These are phyloP conservation scores for Drosophila orena DNA, from an alignment of 1,140 invertebrate species.

Conservation along the genomic window DNA sequence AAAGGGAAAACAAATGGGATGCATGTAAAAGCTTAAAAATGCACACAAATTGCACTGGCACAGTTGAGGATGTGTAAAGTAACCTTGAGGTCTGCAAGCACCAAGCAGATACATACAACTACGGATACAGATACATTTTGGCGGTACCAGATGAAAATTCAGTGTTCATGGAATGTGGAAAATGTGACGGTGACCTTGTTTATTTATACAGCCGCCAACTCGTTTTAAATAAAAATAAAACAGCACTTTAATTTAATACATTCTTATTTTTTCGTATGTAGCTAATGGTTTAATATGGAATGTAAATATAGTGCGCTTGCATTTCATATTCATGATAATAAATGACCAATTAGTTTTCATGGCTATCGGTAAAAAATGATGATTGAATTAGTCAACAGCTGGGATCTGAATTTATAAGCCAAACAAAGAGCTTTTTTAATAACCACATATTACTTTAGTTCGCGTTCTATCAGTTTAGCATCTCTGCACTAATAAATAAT, in stretches of 20 bases:
- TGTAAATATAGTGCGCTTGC: constrained; percentile 9
- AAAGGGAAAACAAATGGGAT: constrained; percentile 21
- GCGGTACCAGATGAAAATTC: constrained; percentile 17
- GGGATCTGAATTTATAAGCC: constrained; percentile 3
- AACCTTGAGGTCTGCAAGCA: constrained; percentile 33
- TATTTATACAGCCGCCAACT: constrained; percentile 9
- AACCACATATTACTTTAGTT: background rate
- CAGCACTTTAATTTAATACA: constrained; percentile 16
- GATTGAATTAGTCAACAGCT: constrained; percentile 33
- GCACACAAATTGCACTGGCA: constrained; percentile 49
- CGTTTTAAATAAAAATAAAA: constrained; percentile 18
- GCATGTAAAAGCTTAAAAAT: constrained; percentile 32
- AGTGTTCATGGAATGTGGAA: constrained; percentile 17
- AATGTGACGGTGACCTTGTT: constrained; percentile 31
- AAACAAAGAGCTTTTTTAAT: background rate
- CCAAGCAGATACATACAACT: constrained; percentile 5
- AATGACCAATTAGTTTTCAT: constrained; percentile 30
- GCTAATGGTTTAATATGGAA: constrained; percentile 3
- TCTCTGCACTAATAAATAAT: background rate
- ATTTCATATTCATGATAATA: constrained; percentile 22
- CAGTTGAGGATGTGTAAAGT: constrained; percentile 45
- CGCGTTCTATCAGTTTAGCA: background rate
- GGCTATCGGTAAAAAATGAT: constrained; percentile 6
- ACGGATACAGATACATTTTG: constrained; percentile 17
- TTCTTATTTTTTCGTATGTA: background rate